Evolutionary conservation across 2,888 invertebrate species (phyloP).

Genomic region (Apodemia zela): DNA sequence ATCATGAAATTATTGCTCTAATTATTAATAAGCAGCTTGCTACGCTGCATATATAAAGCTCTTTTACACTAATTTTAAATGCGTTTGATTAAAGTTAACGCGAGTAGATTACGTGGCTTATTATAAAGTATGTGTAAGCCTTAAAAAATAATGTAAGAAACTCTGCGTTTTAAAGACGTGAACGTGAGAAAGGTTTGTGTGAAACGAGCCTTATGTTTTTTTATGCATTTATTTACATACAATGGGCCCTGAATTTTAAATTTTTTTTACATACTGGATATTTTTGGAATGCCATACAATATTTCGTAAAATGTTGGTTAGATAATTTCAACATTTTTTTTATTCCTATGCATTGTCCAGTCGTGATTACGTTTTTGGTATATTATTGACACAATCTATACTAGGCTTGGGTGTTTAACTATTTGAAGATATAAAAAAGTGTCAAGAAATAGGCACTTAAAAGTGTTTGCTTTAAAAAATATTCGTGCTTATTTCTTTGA

Average conservation of each 20-base stretch:
- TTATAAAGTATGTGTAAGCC: not conserved
- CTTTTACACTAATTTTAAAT: not conserved
- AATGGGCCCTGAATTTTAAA: not conserved
- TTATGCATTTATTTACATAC: conserved; percentile 1
- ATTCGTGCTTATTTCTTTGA: too few species aligned
- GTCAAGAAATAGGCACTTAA: too few species aligned
- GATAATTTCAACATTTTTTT: too few species aligned
- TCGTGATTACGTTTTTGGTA: too few species aligned
- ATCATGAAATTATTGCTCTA: not conserved
- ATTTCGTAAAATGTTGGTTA: too few species aligned
- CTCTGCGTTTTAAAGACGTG: not conserved
- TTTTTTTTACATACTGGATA: not conserved
- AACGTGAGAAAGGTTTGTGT: not conserved
- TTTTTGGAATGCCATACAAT: too few species aligned
- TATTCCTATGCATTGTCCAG: too few species aligned
- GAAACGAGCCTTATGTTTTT: not conserved
- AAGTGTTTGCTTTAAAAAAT: too few species aligned
- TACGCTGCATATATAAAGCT: not conserved
- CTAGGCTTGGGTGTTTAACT: too few species aligned
- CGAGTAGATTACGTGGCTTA: not conserved
- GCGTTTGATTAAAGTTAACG: not conserved
- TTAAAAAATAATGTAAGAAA: not conserved
- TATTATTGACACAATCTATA: too few species aligned
- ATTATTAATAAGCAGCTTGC: not conserved
- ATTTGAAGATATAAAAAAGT: too few species aligned